These are phyloP conservation scores for Caenorhabditis japonica DNA, from an alignment of 2,888 invertebrate species.

Conservation along the genomic window DNA sequence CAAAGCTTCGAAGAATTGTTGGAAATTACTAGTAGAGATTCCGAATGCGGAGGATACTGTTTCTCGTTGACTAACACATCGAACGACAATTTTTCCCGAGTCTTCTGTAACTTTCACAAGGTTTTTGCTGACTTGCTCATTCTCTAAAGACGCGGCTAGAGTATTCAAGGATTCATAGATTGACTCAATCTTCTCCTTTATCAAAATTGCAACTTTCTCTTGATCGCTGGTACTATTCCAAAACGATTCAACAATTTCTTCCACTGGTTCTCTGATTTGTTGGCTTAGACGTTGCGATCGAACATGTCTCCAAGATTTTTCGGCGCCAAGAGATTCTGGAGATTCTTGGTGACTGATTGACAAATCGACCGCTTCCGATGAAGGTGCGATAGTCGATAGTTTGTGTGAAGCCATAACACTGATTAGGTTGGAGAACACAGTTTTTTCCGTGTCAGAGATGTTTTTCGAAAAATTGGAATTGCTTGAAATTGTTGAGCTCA, in stretches of 20 bases:
- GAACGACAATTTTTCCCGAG: constrained; percentile 4
- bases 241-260: constrained; percentile 46
- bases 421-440: constrained; percentile 25
- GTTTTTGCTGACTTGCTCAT: constrained; percentile 11
- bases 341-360: constrained; percentile 16
- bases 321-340: constrained; percentile 2
- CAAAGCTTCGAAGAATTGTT: constrained; percentile 28
- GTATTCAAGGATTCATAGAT: constrained; percentile 20
- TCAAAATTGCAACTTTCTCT: constrained; percentile 14
- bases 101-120: constrained; percentile 11
- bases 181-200: constrained; percentile 28
- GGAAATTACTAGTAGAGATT: constrained; percentile 7
- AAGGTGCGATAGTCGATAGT: constrained; percentile 19
- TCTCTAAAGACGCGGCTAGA: constrained; percentile 13
- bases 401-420: constrained; percentile 26
- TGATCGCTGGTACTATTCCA: constrained; percentile 45
- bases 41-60: constrained; percentile 17
- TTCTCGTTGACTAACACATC: constrained; percentile 16
- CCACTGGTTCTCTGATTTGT: constrained; percentile 28
- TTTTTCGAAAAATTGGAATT: constrained; percentile 20
- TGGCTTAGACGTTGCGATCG: constrained; percentile 7
- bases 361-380: constrained; percentile 15
- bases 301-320: constrained; percentile 3
- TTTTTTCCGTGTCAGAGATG: constrained; percentile 26
- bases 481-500: constrained; percentile 17